These are phyloP conservation scores for Apotomis betuletana DNA, from an alignment of 2,888 invertebrate genomes.

Conservation along the genomic window DNA sequence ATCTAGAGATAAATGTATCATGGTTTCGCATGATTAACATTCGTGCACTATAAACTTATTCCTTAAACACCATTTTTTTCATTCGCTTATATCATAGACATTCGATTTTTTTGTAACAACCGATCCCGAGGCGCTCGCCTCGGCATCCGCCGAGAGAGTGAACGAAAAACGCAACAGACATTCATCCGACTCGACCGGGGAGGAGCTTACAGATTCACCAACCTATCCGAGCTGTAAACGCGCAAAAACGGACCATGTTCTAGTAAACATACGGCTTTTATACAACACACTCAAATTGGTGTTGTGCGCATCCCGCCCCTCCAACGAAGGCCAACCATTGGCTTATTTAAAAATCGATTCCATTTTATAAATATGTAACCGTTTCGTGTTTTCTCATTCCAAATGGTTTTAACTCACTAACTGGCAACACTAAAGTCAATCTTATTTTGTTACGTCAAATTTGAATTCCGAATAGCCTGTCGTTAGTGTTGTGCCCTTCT, in stretches of 20 bases:
- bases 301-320: constrained; percentile 72
- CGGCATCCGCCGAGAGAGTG: constrained; percentile 72
- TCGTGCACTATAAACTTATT: constrained; percentile 1
- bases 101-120: constrained; percentile 17
- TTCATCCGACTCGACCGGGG: constrained; percentile 68
- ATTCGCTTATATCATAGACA: constrained; percentile 1
- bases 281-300: constrained; percentile 62
- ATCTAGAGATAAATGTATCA: no score
- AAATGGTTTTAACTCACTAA: constrained; percentile 49
- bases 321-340: constrained; percentile 71
- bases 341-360: constrained; percentile 83
- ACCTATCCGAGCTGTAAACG: background rate
- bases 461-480: constrained; percentile 50
- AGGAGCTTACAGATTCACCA: constrained; percentile 33
- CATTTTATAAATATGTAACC: constrained; percentile 84
- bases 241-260: constrained; percentile 3
- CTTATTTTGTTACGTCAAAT: constrained; percentile 45
- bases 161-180: constrained; percentile 72
- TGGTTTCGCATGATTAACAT: background rate
- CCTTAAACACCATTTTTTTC: background rate
- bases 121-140: constrained; percentile 55
- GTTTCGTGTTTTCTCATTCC: constrained; percentile 64
- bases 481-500: constrained; percentile 58
- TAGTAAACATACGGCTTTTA: background rate
- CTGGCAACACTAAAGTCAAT: constrained; percentile 43